These are phyloP conservation scores for Nesoenas mayeri DNA, from an alignment of 2,113 vertebrate species.

Conservation along the genomic window DNA sequence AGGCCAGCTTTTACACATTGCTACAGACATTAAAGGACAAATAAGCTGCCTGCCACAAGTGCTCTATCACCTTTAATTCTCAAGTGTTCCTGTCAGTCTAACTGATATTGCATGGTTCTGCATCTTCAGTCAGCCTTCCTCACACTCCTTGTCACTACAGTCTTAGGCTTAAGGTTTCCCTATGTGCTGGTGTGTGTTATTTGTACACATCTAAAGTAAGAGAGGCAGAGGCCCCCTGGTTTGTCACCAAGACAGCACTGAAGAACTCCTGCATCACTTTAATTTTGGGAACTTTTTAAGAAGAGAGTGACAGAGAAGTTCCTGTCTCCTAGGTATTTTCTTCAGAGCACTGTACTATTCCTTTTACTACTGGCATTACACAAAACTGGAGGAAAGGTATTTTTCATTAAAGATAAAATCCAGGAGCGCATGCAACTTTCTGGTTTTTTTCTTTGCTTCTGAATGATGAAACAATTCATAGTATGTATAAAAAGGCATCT, in stretches of 20 bases:
- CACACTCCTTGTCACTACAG: background rate
- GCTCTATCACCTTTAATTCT: background rate
- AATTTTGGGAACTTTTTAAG: background rate
- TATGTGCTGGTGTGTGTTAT: background rate
- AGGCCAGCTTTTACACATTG: slow-evolving; percentile 9
- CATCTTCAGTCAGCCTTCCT: background rate
- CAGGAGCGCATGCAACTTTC: slow-evolving; percentile 2
- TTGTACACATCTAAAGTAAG: background rate
- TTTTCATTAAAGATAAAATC: slow-evolving; percentile 51
- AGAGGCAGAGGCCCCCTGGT: background rate
- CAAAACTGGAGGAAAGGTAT: background rate
- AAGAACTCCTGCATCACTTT: background rate
- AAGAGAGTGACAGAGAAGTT: background rate
- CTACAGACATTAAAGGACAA: background rate
- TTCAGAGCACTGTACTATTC: background rate
- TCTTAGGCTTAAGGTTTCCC: background rate
- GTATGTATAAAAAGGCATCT: slow-evolving; percentile 2
- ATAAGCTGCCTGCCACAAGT: background rate
- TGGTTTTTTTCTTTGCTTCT: slow-evolving; percentile 55
- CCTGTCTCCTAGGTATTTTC: background rate
- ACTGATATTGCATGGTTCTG: background rate
- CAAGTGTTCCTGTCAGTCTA: background rate
- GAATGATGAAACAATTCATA: slow-evolving; percentile 42
- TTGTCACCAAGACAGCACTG: background rate
- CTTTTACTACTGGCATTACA: background rate